phyloP scores from a whole-genome alignment of 2,888 invertebrate species.

The Drosophila fungiperda region DNA sequence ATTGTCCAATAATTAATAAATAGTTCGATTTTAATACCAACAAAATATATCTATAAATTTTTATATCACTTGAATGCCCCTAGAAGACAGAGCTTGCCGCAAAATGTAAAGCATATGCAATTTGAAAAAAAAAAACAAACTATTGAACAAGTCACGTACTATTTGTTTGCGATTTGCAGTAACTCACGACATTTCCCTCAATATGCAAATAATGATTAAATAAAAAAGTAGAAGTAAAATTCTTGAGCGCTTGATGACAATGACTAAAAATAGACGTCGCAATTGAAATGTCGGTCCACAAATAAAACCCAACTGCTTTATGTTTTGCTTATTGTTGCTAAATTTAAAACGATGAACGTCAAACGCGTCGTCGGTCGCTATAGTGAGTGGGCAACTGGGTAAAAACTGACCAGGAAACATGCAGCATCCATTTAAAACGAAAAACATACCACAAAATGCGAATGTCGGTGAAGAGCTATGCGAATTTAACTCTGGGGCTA shows the following conservation, averaged over 20 bases:
- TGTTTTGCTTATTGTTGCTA: conserved; percentile 60
- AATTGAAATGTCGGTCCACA: conserved; percentile 80
- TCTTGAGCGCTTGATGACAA: conserved; percentile 67
- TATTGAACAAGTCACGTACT: conserved; percentile 48
- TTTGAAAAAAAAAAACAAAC: conserved; percentile 3
- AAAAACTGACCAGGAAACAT: conserved; percentile 45
- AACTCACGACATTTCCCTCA: conserved; percentile 52
- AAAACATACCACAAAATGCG: background rate
- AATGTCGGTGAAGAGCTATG: conserved; percentile 34
- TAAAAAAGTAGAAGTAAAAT: conserved; percentile 40
- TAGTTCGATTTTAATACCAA: background rate
- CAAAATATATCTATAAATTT: background rate
- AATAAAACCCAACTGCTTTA: conserved; percentile 50
- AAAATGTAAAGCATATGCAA: conserved; percentile 43
- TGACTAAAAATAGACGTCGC: conserved; percentile 76
- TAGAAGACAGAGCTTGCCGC: conserved; percentile 56
- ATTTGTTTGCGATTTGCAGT: conserved; percentile 40
- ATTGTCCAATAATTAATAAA: background rate
- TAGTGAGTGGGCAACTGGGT: conserved; percentile 57
- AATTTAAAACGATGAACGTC: conserved; percentile 70
- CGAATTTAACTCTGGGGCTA: conserved; percentile 17
- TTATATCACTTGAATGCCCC: background rate
- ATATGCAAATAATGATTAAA: conserved; percentile 69
- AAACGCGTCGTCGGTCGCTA: conserved; percentile 13
- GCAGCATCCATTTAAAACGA: conserved; percentile 28